Conservation (phyloP, 2,797 vertebrate species). For the Amniataba percoides region DNA sequence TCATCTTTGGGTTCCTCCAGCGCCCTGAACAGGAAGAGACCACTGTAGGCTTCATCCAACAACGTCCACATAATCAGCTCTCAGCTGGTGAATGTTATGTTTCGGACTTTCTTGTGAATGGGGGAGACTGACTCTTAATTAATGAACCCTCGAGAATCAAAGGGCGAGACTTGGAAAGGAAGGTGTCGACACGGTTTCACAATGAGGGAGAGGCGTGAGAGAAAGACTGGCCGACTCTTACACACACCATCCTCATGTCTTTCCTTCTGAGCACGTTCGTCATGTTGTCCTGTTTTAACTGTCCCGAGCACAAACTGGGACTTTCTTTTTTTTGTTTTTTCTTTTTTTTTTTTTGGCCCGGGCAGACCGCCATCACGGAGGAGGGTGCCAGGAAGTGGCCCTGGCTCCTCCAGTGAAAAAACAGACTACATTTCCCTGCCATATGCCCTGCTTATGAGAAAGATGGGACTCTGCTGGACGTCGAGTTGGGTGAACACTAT, state of each 20-base stretch:
- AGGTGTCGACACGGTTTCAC: constrained; percentile 19
- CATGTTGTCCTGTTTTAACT: constrained; percentile 35
- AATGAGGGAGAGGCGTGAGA: constrained; percentile 25
- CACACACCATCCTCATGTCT: constrained; percentile 19
- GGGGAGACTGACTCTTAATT: not conserved
- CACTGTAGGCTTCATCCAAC: not conserved
- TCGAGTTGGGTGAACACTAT: constrained; percentile 14
- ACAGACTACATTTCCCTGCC: constrained; percentile 26
- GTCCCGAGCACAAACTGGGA: constrained; percentile 43
- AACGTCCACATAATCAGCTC: not conserved
- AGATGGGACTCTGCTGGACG: constrained; percentile 16
- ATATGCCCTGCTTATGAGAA: constrained; percentile 38
- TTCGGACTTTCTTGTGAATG: constrained; percentile 22
- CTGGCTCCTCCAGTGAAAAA: constrained; percentile 38
- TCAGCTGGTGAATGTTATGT: constrained; percentile 3
- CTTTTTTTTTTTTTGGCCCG: constrained; percentile 26
- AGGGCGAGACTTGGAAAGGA: constrained; percentile 26
- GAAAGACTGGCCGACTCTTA: constrained; percentile 35
- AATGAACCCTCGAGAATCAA: constrained; percentile 19
- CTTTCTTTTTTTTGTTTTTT: constrained; percentile 42
- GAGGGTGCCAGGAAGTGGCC: constrained; percentile 34
- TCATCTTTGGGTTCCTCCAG: constrained; percentile 13
- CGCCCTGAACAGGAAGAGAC: constrained; percentile 20
- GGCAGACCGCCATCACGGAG: constrained; percentile 31
- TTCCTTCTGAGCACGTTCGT: constrained; percentile 55